Conservation (phyloP, 2,797 vertebrate species). For the Buphagus erythrorhynchus region DNA sequence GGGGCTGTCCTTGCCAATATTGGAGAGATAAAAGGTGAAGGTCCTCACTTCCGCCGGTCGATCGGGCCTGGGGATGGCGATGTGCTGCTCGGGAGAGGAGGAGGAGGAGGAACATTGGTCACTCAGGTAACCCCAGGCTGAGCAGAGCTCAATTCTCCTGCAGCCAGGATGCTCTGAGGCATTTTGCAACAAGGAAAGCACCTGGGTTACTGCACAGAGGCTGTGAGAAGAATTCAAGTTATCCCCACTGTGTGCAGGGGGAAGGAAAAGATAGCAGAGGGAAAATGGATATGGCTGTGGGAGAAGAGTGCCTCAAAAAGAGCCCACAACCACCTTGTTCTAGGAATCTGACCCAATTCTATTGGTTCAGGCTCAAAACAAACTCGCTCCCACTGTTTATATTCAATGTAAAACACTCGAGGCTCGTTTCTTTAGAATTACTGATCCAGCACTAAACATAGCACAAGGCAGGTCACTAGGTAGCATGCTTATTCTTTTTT, state of each 20-base stretch:
- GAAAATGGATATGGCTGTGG: neutral
- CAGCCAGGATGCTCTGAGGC: neutral
- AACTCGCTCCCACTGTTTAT: neutral
- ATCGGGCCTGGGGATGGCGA: constrained; percentile 90
- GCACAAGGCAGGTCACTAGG: neutral
- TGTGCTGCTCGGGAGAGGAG: constrained; percentile 82
- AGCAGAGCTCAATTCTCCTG: rapidly evolving
- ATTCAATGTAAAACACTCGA: neutral
- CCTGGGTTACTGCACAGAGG: neutral
- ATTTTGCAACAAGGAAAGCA: neutral
- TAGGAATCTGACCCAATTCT: neutral
- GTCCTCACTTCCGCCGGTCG: constrained; percentile 84
- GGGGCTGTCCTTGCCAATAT: constrained; percentile 94
- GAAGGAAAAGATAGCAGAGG: neutral
- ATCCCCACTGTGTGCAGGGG: rapidly evolving
- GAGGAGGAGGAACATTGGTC: neutral
- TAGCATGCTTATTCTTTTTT: constrained; percentile 9
- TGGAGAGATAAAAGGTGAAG: constrained; percentile 95
- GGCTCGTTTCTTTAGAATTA: neutral
- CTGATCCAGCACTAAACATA: constrained; percentile 25
- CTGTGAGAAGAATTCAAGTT: rapidly evolving
- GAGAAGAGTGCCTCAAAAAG: neutral
- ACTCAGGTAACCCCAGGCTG: too few species aligned
- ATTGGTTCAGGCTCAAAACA: neutral
- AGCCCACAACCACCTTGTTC: neutral